phyloP scores from a whole-genome alignment of 2,888 invertebrate species.

The Diadromus collaris region DNA sequence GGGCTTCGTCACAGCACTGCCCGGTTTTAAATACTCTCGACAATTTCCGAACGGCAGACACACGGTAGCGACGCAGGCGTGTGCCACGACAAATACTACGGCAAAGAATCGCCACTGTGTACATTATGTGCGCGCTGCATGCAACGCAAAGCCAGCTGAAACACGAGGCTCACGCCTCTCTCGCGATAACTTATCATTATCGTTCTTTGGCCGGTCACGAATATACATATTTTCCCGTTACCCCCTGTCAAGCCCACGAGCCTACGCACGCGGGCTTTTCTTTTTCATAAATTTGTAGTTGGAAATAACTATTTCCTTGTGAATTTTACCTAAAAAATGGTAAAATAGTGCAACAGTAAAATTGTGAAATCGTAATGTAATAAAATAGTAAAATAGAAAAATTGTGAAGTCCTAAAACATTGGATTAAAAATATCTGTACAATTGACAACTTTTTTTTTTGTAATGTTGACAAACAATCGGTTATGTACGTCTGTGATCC shows the following conservation, averaged over 20 bases:
- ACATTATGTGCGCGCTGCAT: background rate
- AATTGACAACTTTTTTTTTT: no score
- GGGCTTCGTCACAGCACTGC: conserved; percentile 10
- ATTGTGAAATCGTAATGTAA: no score
- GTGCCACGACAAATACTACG: conserved; percentile 8
- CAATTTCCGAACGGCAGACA: background rate
- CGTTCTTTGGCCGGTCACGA: conserved; percentile 3
- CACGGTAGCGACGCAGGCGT: conserved; percentile 9
- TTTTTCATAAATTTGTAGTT: no score
- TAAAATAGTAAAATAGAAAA: no score
- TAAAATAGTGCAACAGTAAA: no score
- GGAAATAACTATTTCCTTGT: no score
- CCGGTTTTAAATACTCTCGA: conserved; percentile 16
- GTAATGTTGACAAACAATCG: no score
- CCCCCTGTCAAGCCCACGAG: background rate
- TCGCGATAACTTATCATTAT: conserved; percentile 27
- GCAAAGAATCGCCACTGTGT: background rate
- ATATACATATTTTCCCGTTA: background rate
- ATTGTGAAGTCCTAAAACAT: no score
- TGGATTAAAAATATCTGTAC: no score
- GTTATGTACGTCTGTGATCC: no score
- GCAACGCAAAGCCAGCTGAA: background rate
- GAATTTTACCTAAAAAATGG: no score
- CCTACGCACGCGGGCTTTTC: background rate
- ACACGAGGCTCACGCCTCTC: conserved; percentile 33